Evolutionary conservation across 2,888 invertebrate species (phyloP), one percentile per base, ranked within the genome.

Genomic region (Leucophora obtusa): DNA sequence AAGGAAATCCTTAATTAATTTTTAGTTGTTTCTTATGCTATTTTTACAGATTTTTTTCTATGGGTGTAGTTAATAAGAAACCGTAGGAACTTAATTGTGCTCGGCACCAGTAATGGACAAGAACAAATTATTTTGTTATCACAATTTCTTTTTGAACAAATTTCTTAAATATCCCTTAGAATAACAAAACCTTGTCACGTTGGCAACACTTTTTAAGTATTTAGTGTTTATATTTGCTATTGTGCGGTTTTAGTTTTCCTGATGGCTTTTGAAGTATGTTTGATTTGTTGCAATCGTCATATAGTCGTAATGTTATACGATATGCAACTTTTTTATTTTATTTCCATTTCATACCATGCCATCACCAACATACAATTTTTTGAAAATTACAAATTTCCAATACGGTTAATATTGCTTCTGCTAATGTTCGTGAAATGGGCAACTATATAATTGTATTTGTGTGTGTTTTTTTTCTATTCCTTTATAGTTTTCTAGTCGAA

Each of bases 231-330:
- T 17, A 47, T 70, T 69, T 63, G 63, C 21, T 33, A 63, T 65
- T 74, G 53, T 77, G 71, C 43, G 73, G 75, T 76, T 72, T 72
- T 70, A 54, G 10, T 69, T 56, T 54, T 62, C 71, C 79, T 80
- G 79, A 66, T 79, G 83, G 78, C 74, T 78, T 83, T 83, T 83
- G 75, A 82, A 83, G 81, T 83, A 82, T 82, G 65, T 85, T 85
- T 83, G 83, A 83, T 85, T 84, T 85, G 80, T 83, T 83, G 79
- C 79, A 82, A 80, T 81, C 66, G 73, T 60, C 60, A 9, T 28
- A 3, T 35, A 54, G 21, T 47, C 2, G 35, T 47, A n/a, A 59
- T 71, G 66, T 72, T 69, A 15, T 21, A 54, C 54, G 33, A n/a
- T 38, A 54, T 59, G 33, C 59, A 65, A 18, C 71, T 65, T 58